Percentiles rank a stretch among this genome's conserved stretches.
phyloP scores from a whole-genome alignment of 2,113 vertebrate genomes.

The Platycercus adscitus region DNA sequence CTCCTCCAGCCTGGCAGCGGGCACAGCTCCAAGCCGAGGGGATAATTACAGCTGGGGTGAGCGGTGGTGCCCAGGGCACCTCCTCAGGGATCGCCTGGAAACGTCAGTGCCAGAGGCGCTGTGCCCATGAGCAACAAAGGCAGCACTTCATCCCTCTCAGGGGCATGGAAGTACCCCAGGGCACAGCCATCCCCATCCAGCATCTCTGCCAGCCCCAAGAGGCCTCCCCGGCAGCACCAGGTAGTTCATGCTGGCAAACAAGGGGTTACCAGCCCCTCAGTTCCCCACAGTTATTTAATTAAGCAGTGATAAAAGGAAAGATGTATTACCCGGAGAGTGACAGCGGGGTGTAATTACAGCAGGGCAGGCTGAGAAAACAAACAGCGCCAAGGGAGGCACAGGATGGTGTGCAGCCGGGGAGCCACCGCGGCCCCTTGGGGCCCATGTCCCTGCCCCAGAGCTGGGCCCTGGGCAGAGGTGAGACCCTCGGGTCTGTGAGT shows the following conservation, averaged over 20 bases:
- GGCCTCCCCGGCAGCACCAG: neutral
- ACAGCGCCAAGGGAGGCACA: fast-evolving
- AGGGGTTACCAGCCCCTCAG: slow-evolving; percentile 9
- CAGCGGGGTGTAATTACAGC: slow-evolving; percentile 20
- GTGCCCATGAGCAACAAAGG: neutral
- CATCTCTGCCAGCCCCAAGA: neutral
- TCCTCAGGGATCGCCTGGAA: neutral
- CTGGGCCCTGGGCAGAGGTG: neutral
- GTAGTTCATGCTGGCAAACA: neutral
- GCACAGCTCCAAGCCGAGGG: neutral
- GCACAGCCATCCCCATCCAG: neutral
- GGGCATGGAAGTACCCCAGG: neutral
- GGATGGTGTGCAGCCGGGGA: fast-evolving
- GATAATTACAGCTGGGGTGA: fast-evolving
- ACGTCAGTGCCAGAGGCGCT: neutral
- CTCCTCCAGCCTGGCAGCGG: neutral
- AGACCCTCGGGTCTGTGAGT: fast-evolving
- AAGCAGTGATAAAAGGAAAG: slow-evolving; percentile 30
- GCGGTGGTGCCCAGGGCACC: neutral
- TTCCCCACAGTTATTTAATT: slow-evolving; percentile 40
- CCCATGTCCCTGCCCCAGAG: fast-evolving
- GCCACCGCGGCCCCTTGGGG: fast-evolving
- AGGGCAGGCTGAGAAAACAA: slow-evolving; percentile 7
- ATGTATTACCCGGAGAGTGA: neutral
- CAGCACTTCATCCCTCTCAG: neutral